These are phyloP conservation scores for Hyaena hyaena DNA, from an alignment of 2,113 vertebrate genomes.

Conservation along the genomic window DNA sequence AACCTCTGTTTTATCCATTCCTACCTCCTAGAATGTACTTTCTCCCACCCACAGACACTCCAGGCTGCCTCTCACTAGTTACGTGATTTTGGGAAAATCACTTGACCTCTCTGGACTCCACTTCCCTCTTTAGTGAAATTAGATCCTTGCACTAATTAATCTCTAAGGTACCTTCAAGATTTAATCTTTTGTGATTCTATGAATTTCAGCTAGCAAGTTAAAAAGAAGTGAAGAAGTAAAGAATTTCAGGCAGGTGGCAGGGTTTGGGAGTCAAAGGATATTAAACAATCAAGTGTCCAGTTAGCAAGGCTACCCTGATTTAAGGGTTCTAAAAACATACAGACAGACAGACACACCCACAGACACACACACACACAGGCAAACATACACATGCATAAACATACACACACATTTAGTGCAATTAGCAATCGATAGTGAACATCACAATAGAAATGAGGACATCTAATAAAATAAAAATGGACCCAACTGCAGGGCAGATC, in stretches of 20 bases:
- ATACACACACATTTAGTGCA: neutral
- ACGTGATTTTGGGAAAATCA: conserved; percentile 36
- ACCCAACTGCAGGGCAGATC: neutral
- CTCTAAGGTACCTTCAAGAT: conserved; percentile 33
- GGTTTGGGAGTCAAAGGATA: neutral
- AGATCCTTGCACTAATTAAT: conserved; percentile 35
- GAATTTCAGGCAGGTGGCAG: neutral
- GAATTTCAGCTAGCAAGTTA: conserved; percentile 43
- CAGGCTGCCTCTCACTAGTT: neutral
- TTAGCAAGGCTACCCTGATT: neutral
- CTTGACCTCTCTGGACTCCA: neutral
- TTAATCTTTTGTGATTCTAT: conserved; percentile 13
- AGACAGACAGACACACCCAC: fast-evolving
- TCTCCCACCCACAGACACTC: neutral
- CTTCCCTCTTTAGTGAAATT: neutral
- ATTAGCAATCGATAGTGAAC: neutral
- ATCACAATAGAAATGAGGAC: neutral
- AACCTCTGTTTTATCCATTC: neutral
- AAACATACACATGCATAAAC: neutral
- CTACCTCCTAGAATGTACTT: neutral
- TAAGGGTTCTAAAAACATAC: neutral
- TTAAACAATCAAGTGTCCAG: conserved; percentile 7
- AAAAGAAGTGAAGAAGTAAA: neutral
- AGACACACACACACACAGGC: neutral
- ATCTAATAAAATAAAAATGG: conserved; percentile 34